These are phyloP conservation scores for Galerucella calmariensis DNA, from an alignment of 2,888 invertebrate genomes.

Conservation along the genomic window DNA sequence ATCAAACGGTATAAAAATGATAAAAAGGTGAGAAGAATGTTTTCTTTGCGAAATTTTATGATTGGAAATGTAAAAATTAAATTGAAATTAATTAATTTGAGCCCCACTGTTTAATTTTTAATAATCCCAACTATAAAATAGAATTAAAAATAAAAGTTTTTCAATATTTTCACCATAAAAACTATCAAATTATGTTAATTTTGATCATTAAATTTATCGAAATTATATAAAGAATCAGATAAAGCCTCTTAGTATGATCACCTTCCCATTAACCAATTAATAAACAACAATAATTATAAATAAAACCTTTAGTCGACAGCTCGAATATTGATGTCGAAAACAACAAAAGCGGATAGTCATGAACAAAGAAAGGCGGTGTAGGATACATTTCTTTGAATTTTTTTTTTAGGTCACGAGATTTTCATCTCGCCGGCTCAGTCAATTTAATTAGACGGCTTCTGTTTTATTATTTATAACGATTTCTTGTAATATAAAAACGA, in stretches of 20 bases:
- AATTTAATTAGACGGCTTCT: constrained; percentile 54
- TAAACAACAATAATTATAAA: constrained; percentile 44
- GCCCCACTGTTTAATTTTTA: background rate
- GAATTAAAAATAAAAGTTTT: background rate
- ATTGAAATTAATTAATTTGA: too few relatives aligned
- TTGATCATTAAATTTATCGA: constrained; percentile 13
- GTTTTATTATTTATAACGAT: constrained; percentile 51
- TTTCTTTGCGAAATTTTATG: too few relatives aligned
- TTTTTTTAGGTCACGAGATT: constrained; percentile 42
- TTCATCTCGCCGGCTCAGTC: constrained; percentile 51
- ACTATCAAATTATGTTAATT: constrained; percentile 28
- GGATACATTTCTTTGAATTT: constrained; percentile 14
- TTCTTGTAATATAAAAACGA: constrained; percentile 43
- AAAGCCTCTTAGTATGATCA: constrained; percentile 20
- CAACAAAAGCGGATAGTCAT: constrained; percentile 34
- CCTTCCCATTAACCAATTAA: constrained; percentile 33
- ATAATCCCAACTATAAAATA: background rate
- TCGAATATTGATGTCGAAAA: constrained; percentile 48
- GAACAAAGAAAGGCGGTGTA: constrained; percentile 29
- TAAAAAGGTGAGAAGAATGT: background rate
- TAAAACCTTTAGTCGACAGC: constrained; percentile 34
- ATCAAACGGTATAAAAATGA: background rate
- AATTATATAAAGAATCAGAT: constrained; percentile 13
- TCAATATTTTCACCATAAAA: background rate
- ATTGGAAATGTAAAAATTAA: too few relatives aligned